Evolutionary conservation across 2,888 invertebrate genomes (phyloP), one percentile per base, ranked within the genome.

Genomic region (Andrena camellia): DNA sequence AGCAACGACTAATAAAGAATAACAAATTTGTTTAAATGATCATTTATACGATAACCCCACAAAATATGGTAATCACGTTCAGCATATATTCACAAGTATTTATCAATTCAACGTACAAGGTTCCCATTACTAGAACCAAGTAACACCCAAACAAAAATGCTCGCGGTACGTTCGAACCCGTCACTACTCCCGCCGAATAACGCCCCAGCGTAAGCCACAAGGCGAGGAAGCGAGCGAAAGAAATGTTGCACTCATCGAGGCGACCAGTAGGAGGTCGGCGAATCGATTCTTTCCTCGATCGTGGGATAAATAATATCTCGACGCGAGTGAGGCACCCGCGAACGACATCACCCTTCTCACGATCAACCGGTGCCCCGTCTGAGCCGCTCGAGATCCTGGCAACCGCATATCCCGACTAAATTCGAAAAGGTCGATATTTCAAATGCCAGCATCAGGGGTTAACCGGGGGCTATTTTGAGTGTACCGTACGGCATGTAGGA

Each of bases 401-500:
- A 82, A 87, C 88, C 86, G 88, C 88, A 88, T 90, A 86, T 86
- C 79, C 75, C 85, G 82, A 86, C 90, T 89, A 90, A 89, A 91
- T 91, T 89, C 88, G 86, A 88, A 88, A 85, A 84, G 86, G 87
- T 90, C 89, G 90, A 90, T 91, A 89, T 90, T 91, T 86, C 87
- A 89, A 90, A 91, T 88, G 87, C 87, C 86, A 87, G 77, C 84
- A 80, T 84, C 88, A 90, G 90, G 91, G 90, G 90, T 91, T 92
- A 91, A 89, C 90, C 92, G 90, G 89, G 90, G 92, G 92, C 91
- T 93, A 93, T 94, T 94, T 94, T 90, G 92, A 93, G 92, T 90
- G 90, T 85, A 83, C 89, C 88, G 88, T 89, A 89, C 88, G 87
- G 86, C 87, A 83, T 87, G 89, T 88, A 88, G 88, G 89, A 89